These are phyloP conservation scores for Creontiades dilutus DNA, from an alignment of 2,888 invertebrate species.

Conservation along the genomic window DNA sequence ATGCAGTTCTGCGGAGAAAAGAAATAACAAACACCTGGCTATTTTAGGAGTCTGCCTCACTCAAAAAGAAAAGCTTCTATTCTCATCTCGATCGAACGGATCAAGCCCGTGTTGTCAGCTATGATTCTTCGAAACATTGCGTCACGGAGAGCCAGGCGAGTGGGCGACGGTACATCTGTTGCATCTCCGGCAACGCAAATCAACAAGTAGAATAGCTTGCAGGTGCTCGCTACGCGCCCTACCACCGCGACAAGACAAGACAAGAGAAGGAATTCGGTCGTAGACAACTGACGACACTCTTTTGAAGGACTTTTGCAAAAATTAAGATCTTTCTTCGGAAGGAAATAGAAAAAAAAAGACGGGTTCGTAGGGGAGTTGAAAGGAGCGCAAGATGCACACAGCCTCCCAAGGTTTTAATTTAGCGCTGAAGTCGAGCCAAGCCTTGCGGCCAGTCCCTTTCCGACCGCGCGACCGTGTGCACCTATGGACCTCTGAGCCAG, in stretches of 20 bases:
- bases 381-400: conserved; percentile 66
- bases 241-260: not conserved
- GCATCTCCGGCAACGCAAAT: conserved; percentile 59
- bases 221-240: conserved; percentile 23
- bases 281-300: not conserved
- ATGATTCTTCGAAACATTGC: conserved; percentile 59
- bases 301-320: conserved; percentile 27
- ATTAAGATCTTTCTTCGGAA: not conserved
- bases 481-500: conserved; percentile 67
- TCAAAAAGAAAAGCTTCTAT: conserved; percentile 40
- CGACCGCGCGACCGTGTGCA: conserved; percentile 66
- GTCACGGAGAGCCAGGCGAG: conserved; percentile 39
- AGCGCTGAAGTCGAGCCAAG: conserved; percentile 72
- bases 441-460: conserved; percentile 67
- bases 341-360: not conserved
- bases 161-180: conserved; percentile 66
- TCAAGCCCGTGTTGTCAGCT: conserved; percentile 40
- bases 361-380: conserved; percentile 66
- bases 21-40: conserved; percentile 38
- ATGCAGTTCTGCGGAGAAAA: not conserved
- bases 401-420: conserved; percentile 72
- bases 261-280: not conserved
- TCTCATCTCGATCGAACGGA: conserved; percentile 18
- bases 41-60: conserved; percentile 48
- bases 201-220: conserved; percentile 38